These are phyloP conservation scores for Eulemur coronatus DNA, from an alignment of 2,797 vertebrate genomes.

Conservation along the genomic window DNA sequence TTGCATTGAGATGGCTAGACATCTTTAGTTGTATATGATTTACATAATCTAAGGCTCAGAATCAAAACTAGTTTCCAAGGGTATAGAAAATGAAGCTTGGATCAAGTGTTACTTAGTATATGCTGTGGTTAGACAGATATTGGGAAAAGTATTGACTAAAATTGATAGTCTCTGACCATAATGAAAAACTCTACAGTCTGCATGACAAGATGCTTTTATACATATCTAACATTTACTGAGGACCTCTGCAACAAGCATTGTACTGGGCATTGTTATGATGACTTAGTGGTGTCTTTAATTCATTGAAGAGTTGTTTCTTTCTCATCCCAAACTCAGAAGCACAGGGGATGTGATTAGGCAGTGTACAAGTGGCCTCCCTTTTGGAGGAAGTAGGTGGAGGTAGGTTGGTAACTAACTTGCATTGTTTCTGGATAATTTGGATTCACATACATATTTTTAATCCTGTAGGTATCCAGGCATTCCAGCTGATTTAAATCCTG, in stretches of 20 bases:
- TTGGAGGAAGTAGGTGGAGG: not conserved
- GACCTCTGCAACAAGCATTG: not conserved
- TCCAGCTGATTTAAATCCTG: constrained; percentile 85
- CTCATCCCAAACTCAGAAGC: not conserved
- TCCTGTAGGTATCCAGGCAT: constrained; percentile 86
- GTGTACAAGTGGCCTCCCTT: not conserved
- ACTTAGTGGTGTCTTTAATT: not conserved
- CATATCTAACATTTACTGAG: not conserved
- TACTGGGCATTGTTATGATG: not conserved
- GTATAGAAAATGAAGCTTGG: not conserved
- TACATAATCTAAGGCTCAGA: not conserved
- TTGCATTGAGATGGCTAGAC: not conserved
- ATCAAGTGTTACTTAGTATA: not conserved
- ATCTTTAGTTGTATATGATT: not conserved
- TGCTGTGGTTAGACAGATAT: not conserved
- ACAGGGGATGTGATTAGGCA: not conserved
- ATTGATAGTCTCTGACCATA: not conserved
- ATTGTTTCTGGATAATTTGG: not conserved
- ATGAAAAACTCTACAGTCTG: not conserved
- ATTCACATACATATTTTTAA: constrained; percentile 34
- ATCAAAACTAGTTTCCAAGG: not conserved
- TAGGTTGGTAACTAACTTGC: not conserved
- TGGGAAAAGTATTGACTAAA: not conserved
- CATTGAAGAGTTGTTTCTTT: not conserved
- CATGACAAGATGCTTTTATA: not conserved